Conservation (phyloP, 2,113 vertebrate genomes). For the Gymnarchus niloticus region DNA sequence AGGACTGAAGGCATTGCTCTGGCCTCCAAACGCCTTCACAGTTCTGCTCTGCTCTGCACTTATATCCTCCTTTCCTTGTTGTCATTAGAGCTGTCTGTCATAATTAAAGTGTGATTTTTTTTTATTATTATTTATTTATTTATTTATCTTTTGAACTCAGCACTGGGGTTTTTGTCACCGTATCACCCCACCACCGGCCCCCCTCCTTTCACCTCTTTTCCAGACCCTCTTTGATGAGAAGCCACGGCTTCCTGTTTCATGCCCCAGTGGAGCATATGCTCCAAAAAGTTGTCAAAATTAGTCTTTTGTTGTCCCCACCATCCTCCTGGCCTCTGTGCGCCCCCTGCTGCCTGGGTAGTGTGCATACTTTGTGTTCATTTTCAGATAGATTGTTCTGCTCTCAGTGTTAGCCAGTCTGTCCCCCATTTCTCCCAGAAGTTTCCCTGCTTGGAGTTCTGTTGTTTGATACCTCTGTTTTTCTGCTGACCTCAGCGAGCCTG, state of each 20-base stretch:
- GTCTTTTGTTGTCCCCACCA: slow-evolving; percentile 43
- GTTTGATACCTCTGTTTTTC: not conserved
- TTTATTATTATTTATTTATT: not conserved
- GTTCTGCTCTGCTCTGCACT: slow-evolving; percentile 2
- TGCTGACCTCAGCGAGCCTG: not conserved
- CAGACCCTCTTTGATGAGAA: slow-evolving; percentile 46
- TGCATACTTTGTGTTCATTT: slow-evolving; percentile 23
- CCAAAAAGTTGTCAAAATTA: slow-evolving; percentile 50
- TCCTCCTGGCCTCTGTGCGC: slow-evolving; percentile 22
- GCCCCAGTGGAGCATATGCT: slow-evolving; percentile 48
- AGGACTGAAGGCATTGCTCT: slow-evolving; percentile 3
- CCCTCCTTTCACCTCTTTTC: not conserved
- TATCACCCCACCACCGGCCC: not conserved
- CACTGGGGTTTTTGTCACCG: not conserved
- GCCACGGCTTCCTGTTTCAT: slow-evolving; percentile 44
- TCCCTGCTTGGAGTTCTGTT: not conserved
- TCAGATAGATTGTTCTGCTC: not conserved
- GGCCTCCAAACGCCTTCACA: not conserved
- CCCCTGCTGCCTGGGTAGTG: slow-evolving; percentile 33
- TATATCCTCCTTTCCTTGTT: not conserved
- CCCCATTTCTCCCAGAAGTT: not conserved
- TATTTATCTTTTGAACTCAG: slow-evolving; percentile 5
- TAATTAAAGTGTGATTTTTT: not conserved
- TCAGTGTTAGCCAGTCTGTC: not conserved
- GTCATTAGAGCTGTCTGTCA: not conserved